Base-by-base conservation (phyloP, 2,113 vertebrate genomes). In the Rhinogobius similis region DNA sequence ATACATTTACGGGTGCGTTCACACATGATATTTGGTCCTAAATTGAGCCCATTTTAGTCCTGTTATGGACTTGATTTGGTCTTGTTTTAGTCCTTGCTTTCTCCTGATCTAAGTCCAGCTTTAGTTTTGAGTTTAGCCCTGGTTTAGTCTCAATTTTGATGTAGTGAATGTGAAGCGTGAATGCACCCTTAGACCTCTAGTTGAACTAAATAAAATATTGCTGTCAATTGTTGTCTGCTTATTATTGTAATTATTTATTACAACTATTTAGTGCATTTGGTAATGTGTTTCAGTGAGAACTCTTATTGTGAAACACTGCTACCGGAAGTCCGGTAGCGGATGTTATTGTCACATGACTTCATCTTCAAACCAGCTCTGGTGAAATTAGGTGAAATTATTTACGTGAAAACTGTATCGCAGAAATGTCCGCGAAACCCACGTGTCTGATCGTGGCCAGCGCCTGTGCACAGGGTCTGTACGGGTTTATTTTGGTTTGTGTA, bases 381-480 rank as follows among this genome's bases (percentile, higher is more conserved):
- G 12, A 44, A 38, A 20, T n/a, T n/a, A 38, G 14, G 10, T 32
- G 1, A 62, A 38, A n/a, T 10, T 0, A n/a, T 48, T 48, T 20
- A 18, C 16, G 46, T 55, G 4, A 14, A 18, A 29, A 27, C n/a
- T 74, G 50, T 5, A 12, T 18, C 41, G 7, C 9, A 1, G 13
- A 80, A 39, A 91, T 91, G 90, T 90, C 88, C 56, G 77, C 87
- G 0, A 91, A 90, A 53, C 87, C 90, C 23, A 90, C 88, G 0
- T 91, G 90, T 75, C n/a, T 91, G 72, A 90, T 91, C 11, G 90
- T 91, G 53, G 80, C 87, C 39, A 91, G 90, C n/a, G 88, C 88
- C 8, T 84, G 83, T 62, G 62, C 86, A 21, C 86, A 90, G 79
- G 90, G 90, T 90, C 27, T 8, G 88, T 79, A 10, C 23, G 5